Percentiles rank a stretch among this genome's conserved stretches.
Conservation (phyloP, 2,797 vertebrate species). For the Protonibea diacanthus region DNA sequence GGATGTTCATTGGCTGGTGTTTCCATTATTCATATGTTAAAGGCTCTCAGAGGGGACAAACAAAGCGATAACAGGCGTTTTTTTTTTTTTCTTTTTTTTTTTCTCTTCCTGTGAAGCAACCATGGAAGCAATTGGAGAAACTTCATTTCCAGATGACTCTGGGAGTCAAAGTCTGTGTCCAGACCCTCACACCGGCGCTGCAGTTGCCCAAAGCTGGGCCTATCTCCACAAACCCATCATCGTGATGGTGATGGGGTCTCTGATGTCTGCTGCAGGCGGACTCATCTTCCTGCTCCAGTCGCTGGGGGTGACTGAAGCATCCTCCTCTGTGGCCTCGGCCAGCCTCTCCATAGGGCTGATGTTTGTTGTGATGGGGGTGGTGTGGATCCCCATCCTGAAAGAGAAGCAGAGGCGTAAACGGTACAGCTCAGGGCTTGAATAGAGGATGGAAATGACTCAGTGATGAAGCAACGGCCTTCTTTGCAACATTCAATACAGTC, state of each 20-base stretch:
- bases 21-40: slow-evolving; percentile 30
- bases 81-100: not conserved
- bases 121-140: slow-evolving; percentile 58
- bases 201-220: slow-evolving; percentile 52
- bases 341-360: slow-evolving; percentile 78
- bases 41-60: slow-evolving; percentile 6
- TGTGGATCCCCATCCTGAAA: slow-evolving; percentile 79
- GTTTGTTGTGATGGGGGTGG: slow-evolving; percentile 78
- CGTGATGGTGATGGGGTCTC: slow-evolving; percentile 67
- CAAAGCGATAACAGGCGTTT: not conserved
- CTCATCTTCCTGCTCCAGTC: slow-evolving; percentile 72
- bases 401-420: slow-evolving; percentile 68
- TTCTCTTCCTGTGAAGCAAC: not conserved
- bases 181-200: slow-evolving; percentile 6
- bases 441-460: not conserved
- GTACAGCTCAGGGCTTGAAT: slow-evolving; percentile 11
- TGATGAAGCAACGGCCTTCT: slow-evolving; percentile 29
- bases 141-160: slow-evolving; percentile 30
- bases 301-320: slow-evolving; percentile 14
- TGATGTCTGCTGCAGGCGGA: slow-evolving; percentile 60
- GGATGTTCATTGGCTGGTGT: not conserved
- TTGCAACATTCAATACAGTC: slow-evolving; percentile 33
- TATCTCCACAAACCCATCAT: slow-evolving; percentile 81
- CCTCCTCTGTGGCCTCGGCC: slow-evolving; percentile 66
- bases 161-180: slow-evolving; percentile 42